phyloP scores from a whole-genome alignment of 2,797 vertebrate genomes.

The Acanthopagrus latus region DNA sequence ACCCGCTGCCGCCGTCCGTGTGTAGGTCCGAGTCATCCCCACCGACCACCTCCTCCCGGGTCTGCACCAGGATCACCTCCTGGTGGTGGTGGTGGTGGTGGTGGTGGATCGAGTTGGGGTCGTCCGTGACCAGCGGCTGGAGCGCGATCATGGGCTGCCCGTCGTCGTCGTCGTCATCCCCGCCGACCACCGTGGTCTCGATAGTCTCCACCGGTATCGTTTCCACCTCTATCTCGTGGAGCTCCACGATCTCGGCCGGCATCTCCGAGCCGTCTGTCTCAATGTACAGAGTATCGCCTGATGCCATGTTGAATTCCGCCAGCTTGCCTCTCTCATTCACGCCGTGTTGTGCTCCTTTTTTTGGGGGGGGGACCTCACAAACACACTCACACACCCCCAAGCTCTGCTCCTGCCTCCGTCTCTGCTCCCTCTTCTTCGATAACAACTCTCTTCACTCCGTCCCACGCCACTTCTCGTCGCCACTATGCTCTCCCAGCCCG shows the following conservation, averaged over 20 bases:
- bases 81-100: conserved; percentile 78
- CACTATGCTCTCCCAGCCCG: conserved; percentile 78
- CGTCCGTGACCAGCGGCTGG: conserved; percentile 94
- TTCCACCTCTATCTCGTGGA: conserved; percentile 98
- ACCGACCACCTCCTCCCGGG: conserved; percentile 97
- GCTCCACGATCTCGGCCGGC: conserved; percentile 98
- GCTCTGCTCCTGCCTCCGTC: conserved; percentile 77
- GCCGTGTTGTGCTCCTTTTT: conserved; percentile 76
- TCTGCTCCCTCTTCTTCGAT: conserved; percentile 90
- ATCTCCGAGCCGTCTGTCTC: conserved; percentile 98
- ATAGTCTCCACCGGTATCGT: conserved; percentile 91
- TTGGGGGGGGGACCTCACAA: conserved; percentile 59
- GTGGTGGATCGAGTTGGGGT: conserved; percentile 90
- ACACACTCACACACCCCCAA: conserved; percentile 74
- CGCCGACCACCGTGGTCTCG: conserved; percentile 96
- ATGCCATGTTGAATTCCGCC: conserved; percentile 93
- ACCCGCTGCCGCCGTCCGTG: conserved; percentile 89
- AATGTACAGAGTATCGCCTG: conserved; percentile 97
- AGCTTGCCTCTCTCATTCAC: conserved; percentile 85
- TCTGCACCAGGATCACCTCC: conserved; percentile 99
- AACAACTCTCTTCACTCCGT: conserved; percentile 88
- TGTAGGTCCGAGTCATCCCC: conserved; percentile 96
- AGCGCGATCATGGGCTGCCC: conserved; percentile 97
- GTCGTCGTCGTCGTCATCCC: conserved; percentile 90
- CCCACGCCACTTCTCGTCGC: conserved; percentile 85